phyloP scores from a whole-genome alignment of 2,888 invertebrate species.

The Griposia aprilina region DNA sequence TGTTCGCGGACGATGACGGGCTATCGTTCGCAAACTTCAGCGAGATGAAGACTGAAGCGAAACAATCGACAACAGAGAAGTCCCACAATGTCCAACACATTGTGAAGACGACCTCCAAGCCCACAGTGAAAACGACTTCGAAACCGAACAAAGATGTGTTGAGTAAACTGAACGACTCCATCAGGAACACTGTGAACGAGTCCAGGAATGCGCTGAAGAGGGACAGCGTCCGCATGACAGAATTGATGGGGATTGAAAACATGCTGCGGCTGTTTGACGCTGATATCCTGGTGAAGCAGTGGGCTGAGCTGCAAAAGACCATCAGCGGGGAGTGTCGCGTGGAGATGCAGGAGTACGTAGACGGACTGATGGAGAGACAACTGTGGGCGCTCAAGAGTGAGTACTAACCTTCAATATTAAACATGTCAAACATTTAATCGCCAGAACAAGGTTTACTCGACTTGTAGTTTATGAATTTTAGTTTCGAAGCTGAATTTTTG shows the following conservation, averaged over 20 bases:
- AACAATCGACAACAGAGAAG: constrained; percentile 81
- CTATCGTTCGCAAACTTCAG: constrained; percentile 84
- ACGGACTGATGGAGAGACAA: constrained; percentile 89
- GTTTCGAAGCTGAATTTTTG: constrained; percentile 30
- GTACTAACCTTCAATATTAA: constrained; percentile 74
- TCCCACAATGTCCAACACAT: constrained; percentile 88
- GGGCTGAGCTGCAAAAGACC: constrained; percentile 86
- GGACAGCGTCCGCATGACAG: constrained; percentile 68
- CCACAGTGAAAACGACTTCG: constrained; percentile 76
- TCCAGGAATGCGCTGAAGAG: constrained; percentile 76
- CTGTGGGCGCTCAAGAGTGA: constrained; percentile 94
- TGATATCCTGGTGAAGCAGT: constrained; percentile 90
- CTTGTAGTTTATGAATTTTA: constrained; percentile 16
- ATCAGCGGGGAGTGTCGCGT: constrained; percentile 89
- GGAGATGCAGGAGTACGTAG: constrained; percentile 91
- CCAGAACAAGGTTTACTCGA: constrained; percentile 5
- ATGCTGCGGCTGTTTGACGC: constrained; percentile 91
- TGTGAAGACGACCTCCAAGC: constrained; percentile 81
- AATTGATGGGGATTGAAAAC: constrained; percentile 85
- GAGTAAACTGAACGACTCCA: constrained; percentile 80
- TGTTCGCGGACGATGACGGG: constrained; percentile 86
- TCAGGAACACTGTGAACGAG: constrained; percentile 83
- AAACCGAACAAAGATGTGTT: constrained; percentile 80
- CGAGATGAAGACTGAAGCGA: constrained; percentile 74
- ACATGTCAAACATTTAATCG: constrained; percentile 12